phyloP scores from a whole-genome alignment of 2,113 vertebrate species.

The Numida meleagris region DNA sequence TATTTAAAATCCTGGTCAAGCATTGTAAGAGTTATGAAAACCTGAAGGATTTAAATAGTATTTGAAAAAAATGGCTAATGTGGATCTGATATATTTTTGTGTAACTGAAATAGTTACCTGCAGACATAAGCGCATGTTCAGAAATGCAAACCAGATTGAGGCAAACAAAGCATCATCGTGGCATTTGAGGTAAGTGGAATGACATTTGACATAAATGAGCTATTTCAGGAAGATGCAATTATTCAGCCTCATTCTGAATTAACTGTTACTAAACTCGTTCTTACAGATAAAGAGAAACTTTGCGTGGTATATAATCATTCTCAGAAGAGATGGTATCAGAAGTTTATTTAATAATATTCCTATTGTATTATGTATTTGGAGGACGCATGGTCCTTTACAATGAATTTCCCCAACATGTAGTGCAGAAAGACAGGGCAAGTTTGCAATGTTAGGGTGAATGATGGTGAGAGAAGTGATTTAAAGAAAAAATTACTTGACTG shows the following conservation, averaged over 20 bases:
- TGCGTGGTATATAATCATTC: background rate
- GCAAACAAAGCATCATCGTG: background rate
- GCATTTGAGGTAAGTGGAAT: background rate
- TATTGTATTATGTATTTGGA: background rate
- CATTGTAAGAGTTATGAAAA: background rate
- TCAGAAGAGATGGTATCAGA: background rate
- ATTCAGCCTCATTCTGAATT: background rate
- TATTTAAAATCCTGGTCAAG: background rate
- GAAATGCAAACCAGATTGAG: background rate
- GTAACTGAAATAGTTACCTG: background rate
- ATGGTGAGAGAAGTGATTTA: background rate
- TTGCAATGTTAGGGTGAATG: background rate
- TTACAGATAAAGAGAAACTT: background rate
- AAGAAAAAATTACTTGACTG: background rate
- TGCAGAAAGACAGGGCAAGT: background rate
- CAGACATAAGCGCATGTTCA: background rate
- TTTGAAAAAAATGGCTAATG: background rate
- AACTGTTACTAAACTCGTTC: background rate
- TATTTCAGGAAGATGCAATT: slow-evolving; percentile 4
- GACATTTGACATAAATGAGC: background rate
- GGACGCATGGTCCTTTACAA: background rate
- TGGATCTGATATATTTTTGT: background rate
- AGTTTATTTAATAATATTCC: background rate
- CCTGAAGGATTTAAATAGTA: background rate
- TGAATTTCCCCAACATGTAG: background rate